Evolutionary conservation across 2,888 invertebrate species (phyloP).

Genomic region (Lithophane semibrunnea): DNA sequence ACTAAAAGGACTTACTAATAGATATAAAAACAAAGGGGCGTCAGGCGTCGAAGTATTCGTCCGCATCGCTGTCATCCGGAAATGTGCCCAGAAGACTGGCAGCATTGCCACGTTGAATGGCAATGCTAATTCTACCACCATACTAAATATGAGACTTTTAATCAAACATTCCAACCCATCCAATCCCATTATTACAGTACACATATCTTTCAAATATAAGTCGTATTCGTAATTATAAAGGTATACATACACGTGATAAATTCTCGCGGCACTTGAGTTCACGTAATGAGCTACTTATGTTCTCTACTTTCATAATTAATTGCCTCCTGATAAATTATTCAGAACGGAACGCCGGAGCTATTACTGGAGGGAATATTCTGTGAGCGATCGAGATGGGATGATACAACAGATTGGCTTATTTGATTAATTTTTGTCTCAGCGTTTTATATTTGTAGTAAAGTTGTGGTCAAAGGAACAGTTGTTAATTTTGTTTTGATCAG

Average conservation of each 20-base stretch:
- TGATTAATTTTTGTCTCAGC: not conserved
- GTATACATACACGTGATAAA: constrained; percentile 59
- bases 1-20: too few relatives aligned
- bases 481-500: not conserved
- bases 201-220: constrained; percentile 36
- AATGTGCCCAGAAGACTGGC: too few relatives aligned
- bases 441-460: not conserved
- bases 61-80: too few relatives aligned
- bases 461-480: not conserved
- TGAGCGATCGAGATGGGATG: constrained; percentile 50
- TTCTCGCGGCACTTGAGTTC: constrained; percentile 66
- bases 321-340: constrained; percentile 75
- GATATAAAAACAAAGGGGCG: too few relatives aligned
- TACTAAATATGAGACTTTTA: not conserved
- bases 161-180: not conserved
- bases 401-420: not conserved
- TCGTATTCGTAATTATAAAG: constrained; percentile 53
- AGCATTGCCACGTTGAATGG: too few relatives aligned
- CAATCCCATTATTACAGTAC: not conserved
- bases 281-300: constrained; percentile 75
- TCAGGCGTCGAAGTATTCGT: too few relatives aligned
- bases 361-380: constrained; percentile 63
- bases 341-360: constrained; percentile 66
- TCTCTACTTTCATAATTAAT: constrained; percentile 76
- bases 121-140: too few relatives aligned